Percentiles rank a stretch among this genome's conserved stretches.
These are phyloP conservation scores for Gulo gulo DNA, from an alignment of 2,113 vertebrate species.

Conservation along the genomic window DNA sequence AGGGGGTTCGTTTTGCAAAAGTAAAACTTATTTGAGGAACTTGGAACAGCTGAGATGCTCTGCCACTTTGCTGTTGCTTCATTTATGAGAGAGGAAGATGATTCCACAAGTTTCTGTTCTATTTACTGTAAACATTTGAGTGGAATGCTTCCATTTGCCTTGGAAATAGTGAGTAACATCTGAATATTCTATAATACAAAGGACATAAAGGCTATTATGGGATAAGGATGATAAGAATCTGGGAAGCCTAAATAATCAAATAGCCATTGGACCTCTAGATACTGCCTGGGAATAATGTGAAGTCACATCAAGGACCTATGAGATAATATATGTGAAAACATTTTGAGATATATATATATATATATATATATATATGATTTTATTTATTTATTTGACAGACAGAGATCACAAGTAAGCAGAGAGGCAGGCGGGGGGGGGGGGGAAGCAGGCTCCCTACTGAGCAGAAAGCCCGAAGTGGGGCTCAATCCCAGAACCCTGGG, in stretches of 20 bases:
- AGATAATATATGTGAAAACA: constrained; percentile 7
- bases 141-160: constrained; percentile 8
- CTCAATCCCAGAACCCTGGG: too few relatives aligned
- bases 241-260: background rate
- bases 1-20: constrained; percentile 74
- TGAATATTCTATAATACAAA: background rate
- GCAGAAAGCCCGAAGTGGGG: too few relatives aligned
- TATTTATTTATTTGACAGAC: too few relatives aligned
- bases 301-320: background rate
- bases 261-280: background rate
- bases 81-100: constrained; percentile 82
- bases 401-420: too few relatives aligned
- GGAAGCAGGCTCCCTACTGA: too few relatives aligned
- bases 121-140: constrained; percentile 62
- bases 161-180: background rate
- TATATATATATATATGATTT: too few relatives aligned
- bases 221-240: background rate
- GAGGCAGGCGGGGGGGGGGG: too few relatives aligned
- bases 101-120: constrained; percentile 76
- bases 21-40: constrained; percentile 86
- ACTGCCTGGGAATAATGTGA: background rate
- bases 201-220: background rate
- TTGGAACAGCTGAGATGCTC: constrained; percentile 72
- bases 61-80: constrained; percentile 62
- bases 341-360: background rate